Evolutionary conservation across 2,113 vertebrate species (phyloP).

Genomic region (Antechinus stuartii): DNA sequence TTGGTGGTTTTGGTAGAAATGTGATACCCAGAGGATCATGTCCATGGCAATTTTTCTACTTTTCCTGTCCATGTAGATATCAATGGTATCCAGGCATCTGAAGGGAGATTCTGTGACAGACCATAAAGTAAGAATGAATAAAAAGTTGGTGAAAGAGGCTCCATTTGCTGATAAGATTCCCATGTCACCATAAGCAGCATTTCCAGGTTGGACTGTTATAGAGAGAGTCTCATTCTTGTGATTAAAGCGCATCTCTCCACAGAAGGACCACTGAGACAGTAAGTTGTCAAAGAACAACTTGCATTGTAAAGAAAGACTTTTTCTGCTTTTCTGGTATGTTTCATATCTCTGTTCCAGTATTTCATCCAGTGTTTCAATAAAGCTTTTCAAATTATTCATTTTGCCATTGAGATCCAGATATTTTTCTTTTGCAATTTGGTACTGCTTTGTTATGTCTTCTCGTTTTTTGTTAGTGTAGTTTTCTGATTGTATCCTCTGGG

Average conservation of each 20-base stretch:
- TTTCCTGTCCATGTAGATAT: not conserved
- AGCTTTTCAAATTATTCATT: not conserved
- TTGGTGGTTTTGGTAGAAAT: not conserved
- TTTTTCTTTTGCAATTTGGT: not conserved
- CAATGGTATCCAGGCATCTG: not conserved
- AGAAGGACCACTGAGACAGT: not conserved
- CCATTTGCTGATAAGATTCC: not conserved
- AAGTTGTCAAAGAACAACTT: not conserved
- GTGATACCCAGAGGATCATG: not conserved
- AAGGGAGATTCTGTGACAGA: not conserved
- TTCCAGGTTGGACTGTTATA: not conserved
- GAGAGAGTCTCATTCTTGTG: not conserved
- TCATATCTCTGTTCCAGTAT: not conserved
- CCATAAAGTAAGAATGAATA: not conserved
- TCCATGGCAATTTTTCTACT: not conserved
- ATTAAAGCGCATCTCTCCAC: not conserved
- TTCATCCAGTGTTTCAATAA: not conserved
- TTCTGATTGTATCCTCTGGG: not conserved
- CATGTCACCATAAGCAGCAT: not conserved
- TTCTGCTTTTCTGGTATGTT: not conserved
- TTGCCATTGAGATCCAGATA: not conserved
- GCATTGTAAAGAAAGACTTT: not conserved
- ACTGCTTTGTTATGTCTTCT: not conserved
- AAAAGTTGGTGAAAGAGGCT: not conserved
- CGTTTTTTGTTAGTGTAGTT: not conserved